Base-by-base conservation (phyloP, 92 coral and sea anemone species). In the Diadumene lineata region DNA sequence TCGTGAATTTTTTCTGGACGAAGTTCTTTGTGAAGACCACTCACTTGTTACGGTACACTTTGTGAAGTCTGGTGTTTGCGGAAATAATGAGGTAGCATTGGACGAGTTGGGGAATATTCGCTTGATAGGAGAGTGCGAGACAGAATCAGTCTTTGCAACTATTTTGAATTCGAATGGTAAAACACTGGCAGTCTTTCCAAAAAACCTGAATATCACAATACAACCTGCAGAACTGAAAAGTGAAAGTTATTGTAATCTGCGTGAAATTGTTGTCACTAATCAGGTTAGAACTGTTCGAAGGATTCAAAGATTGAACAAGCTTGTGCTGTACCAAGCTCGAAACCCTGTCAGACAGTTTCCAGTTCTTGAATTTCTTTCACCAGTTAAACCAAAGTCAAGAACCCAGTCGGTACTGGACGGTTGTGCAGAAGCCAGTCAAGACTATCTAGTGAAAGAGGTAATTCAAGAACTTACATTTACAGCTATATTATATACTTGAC, bases 41-140 rank as follows among this genome's bases (percentile, higher is more conserved):
- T 77, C 67, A 0, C 91, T 87, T 7, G 78, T 69, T n/a, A 73
- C 67, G 28, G 69, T 87, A 50, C 80, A 79, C 57, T 82, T 86
- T 72, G 84, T 81, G n/a, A 27, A 68, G 48, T 68, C 82, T 0
- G 56, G 43, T 32, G 27, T 33, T 11, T 53, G 73, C 31, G 68
- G 57, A 13, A 51, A 23, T 1, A 46, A 32, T 46, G 34, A 46
- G 24, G 64, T 17, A 22, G 44, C 80, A 17, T 50, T 85, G 76
- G 17, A 78, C 33, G 72, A 66, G 13, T 64, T 85, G 19, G 83
- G 76, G 30, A 76, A 71, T 64, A 21, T 81, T 27, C 72, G 44
- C 31, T 66, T 86, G n/a, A 56, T 60, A 21, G 73, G 72, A 28
- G 79, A 86, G 72, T 60, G 76, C 63, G 86, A 86, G 44, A 79